A percentile compares a stretch with the other conserved stretches of the same genome.
These are phyloP conservation scores for Helarctos malayanus DNA, from an alignment of 2,797 vertebrate species.

Conservation along the genomic window DNA sequence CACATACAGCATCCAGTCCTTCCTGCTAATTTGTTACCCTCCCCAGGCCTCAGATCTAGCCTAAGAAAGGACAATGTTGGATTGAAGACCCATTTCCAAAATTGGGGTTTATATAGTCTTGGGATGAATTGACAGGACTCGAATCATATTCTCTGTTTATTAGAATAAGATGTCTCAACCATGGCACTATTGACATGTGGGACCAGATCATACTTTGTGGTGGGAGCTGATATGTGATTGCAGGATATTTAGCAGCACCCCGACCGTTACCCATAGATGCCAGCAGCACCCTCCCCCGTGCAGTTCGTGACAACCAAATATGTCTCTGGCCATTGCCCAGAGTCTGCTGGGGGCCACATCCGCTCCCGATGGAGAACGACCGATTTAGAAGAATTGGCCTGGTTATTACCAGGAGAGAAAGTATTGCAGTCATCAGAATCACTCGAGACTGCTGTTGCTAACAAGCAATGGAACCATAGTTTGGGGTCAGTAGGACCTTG, in stretches of 20 bases:
- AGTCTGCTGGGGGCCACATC: neutral
- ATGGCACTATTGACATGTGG: neutral
- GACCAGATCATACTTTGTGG: neutral
- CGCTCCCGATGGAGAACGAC: neutral
- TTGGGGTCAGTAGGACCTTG: neutral
- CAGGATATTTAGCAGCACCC: neutral
- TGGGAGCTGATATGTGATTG: neutral
- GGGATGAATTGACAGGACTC: neutral
- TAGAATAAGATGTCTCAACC: conserved; percentile 2
- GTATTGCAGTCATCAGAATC: neutral
- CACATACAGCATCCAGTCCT: neutral
- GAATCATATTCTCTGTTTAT: neutral
- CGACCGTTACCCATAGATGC: neutral
- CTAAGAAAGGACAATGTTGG: neutral
- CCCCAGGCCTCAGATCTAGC: neutral
- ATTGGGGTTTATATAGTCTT: neutral
- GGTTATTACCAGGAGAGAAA: neutral
- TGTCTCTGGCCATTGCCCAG: neutral
- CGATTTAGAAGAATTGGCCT: conserved; percentile 13
- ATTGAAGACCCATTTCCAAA: neutral
- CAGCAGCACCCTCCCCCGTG: neutral
- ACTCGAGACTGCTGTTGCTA: neutral
- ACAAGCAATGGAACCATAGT: neutral
- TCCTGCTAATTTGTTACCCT: neutral
- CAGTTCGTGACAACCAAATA: neutral